Evolutionary conservation across 2,113 vertebrate species (phyloP), one percentile per base, ranked within the genome.

Genomic region (Heterocephalus glaber): DNA sequence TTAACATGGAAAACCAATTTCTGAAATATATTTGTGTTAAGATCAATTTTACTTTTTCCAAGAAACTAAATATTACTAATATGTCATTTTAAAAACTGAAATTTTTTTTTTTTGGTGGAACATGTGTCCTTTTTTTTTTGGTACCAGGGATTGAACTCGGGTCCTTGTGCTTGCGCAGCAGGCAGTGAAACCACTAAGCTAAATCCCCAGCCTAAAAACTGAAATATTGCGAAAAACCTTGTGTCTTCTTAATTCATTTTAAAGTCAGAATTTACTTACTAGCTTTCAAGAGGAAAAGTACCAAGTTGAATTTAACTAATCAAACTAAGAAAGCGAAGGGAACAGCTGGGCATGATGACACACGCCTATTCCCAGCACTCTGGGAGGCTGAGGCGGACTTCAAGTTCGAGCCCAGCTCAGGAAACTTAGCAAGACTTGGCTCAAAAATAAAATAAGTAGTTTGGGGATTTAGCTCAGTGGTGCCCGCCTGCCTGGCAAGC

Each of bases 251-350:
- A n/a, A 84, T 76, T 96, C 56, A 91, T 16, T 70, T 83, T 58
- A 80, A 96, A 92, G 81, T 65, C 61, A 85, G 17, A 97, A 95
- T 72, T 83, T 89, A 89, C 54, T 88, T 84, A 92, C 30, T 44
- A 77, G 54, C 30, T 94, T 88, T 88, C 44, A 94, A 85, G 41
- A 92, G 38, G 10, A 56, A 68, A 89, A 68, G n/a, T 76, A 61
- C 20, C 44, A 94, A 74, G 7, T 60, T 90, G 20, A 94, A 95
- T 90, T 97, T 96, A 95, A 68, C 76, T 87, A 76, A 65, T 65
- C 24, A 90, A 79, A 91, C 41, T 66, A 87, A 49, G 30, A 91
- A 49, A 47, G 44, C 65, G n/a, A 68, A 68, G 65, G 33, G n/a
- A 68, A 68, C 14, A n/a, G 65, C 65, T 68, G 65, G 65, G 35